phyloP scores from a whole-genome alignment of 1,140 invertebrate species.

The Sitobion miscanthi region DNA sequence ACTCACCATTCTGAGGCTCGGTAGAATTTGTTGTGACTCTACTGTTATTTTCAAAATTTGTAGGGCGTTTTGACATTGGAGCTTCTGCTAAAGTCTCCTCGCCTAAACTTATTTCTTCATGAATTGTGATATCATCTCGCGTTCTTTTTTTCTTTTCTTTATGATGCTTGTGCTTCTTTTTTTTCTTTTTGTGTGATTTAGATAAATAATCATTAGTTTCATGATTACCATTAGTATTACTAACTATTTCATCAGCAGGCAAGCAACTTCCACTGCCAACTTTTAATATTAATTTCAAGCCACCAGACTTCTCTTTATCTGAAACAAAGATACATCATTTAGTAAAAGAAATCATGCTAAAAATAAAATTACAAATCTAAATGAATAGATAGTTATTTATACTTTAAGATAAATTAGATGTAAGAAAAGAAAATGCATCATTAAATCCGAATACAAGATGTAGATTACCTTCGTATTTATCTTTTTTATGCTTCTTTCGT shows the following conservation, averaged over 20 bases:
- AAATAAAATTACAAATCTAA: not conserved
- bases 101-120: slow-evolving; percentile 57
- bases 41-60: not conserved
- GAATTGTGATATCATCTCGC: slow-evolving; percentile 61
- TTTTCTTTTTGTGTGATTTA: slow-evolving; percentile 71
- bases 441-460: not conserved
- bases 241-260: slow-evolving; percentile 72
- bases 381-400: not conserved
- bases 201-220: slow-evolving; percentile 50
- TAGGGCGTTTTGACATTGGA: slow-evolving; percentile 31
- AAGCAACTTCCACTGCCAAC: slow-evolving; percentile 70
- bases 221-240: slow-evolving; percentile 64
- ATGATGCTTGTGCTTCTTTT: slow-evolving; percentile 79
- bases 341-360: not conserved
- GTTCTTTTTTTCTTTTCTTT: slow-evolving; percentile 72
- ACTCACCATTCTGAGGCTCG: slow-evolving; percentile 23
- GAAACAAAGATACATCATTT: not conserved
- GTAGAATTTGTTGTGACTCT: not conserved
- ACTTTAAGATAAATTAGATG: not conserved
- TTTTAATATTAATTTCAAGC: slow-evolving; percentile 80
- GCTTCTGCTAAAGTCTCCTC: slow-evolving; percentile 60
- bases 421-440: not conserved
- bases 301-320: slow-evolving; percentile 61
- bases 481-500: slow-evolving; percentile 58
- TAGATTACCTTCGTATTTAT: slow-evolving; percentile 58